Evolutionary conservation across 1,140 invertebrate species (phyloP), one percentile per base, ranked within the genome.

Genomic region (Drosophila subpulchrella): DNA sequence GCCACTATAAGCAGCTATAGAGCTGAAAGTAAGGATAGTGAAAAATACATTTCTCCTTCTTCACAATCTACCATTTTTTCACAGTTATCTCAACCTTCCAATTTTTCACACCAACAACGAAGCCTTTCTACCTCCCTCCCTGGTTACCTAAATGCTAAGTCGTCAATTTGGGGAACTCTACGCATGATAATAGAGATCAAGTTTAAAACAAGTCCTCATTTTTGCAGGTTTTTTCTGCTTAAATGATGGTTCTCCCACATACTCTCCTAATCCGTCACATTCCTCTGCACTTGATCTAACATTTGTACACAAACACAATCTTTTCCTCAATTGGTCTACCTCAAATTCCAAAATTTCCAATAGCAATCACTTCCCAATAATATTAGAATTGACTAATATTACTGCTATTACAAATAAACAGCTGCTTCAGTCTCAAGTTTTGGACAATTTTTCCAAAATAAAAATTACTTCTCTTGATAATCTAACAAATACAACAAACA

Each of bases 311-410:
- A 41, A 41, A 41, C n/a, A 41, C 8, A 41, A 6, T n/a, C 39
- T 41, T 41, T 41, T 6, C 15, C 39, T 41, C 15, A 41, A 41
- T 15, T 41, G 39, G 39, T 41, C 39, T 41, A 15, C 39, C 39
- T 41, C 39, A 41, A 41, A 41, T 41, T 41, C 39, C n/a, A 41
- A 41, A 41, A 41, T 41, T 41, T 41, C n/a, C n/a, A 41, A 41
- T 15, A 41, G 39, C 15, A 41, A 41, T 15, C 39, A 41, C 15
- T 41, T 41, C 39, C 39, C 39, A 41, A 41, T 41, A 41, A 41
- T 41, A 41, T 41, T 15, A 41, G 39, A 41, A 15, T 41, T 41
- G 39, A 41, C 39, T 15, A 41, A 41, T 41, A 15, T 41, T 7
- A 6, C 39, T 41, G 39, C 39, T 41, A 15, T 4, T 41, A 41